A percentile compares a stretch with the other conserved stretches of the same genome.
Evolutionary conservation across 1,140 invertebrate genomes (phyloP).

Genomic region (Laodelphax striatellus): DNA sequence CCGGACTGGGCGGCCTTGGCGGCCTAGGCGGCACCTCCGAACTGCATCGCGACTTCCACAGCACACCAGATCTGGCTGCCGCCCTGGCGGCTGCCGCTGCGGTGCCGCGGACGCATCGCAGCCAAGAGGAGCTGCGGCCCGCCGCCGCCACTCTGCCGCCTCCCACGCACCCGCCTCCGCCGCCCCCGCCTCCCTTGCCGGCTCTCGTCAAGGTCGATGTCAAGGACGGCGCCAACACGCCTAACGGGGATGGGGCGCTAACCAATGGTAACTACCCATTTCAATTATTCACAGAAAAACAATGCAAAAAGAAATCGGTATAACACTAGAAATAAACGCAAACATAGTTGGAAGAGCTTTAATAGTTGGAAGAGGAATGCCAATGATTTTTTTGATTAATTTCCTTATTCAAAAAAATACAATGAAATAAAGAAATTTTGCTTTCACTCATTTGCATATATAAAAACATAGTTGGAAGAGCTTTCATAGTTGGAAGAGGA

Average conservation of each 20-base stretch:
- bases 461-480: no score
- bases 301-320: no score
- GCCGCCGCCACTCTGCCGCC: no score
- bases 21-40: slow-evolving; percentile 28
- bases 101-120: slow-evolving; percentile 41
- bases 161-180: slow-evolving; percentile 23
- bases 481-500: no score
- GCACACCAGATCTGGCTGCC: slow-evolving; percentile 65
- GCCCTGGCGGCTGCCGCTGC: slow-evolving; percentile 13
- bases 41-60: slow-evolving; percentile 76
- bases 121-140: slow-evolving; percentile 67
- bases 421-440: no score
- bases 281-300: no score
- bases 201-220: slow-evolving; percentile 20
- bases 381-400: no score
- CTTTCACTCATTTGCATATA: no score
- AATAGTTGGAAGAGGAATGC: no score
- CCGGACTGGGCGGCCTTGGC: slow-evolving; percentile 21
- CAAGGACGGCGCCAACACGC: slow-evolving; percentile 6
- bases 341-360: no score
- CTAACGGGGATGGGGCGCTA: background rate
- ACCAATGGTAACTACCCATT: background rate
- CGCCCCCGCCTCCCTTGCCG: slow-evolving; percentile 19
- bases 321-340: no score
- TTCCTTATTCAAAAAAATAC: no score